Percentiles rank a stretch among this genome's conserved stretches.
Conservation (phyloP, 2,888 invertebrate species). For the Lepidochitona cinerea region DNA sequence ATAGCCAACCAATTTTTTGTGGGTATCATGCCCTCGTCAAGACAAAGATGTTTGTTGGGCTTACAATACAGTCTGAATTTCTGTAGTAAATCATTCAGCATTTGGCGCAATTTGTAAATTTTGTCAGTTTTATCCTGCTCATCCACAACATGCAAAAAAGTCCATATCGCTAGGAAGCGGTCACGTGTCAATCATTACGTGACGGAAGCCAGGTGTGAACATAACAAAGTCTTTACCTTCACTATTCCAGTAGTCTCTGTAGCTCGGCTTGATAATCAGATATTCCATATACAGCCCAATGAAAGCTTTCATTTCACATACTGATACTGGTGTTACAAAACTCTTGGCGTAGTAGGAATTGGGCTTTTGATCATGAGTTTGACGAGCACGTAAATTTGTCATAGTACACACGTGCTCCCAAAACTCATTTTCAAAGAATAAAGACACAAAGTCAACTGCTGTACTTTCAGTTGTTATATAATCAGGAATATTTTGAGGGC, state of each 20-base stretch:
- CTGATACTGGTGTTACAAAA: neutral
- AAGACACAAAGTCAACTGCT: neutral
- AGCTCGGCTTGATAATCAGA: constrained; percentile 16
- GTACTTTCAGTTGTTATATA: constrained; percentile 2
- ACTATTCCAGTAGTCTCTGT: constrained; percentile 21
- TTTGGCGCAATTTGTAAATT: constrained; percentile 28
- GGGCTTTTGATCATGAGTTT: constrained; percentile 7
- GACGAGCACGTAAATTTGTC: constrained; percentile 12
- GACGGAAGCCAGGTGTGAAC: constrained; percentile 22
- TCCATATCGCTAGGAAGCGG: constrained; percentile 27
- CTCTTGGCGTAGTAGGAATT: constrained; percentile 14
- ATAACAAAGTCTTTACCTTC: constrained; percentile 12
- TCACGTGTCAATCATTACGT: constrained; percentile 18
- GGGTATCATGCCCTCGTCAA: constrained; percentile 31
- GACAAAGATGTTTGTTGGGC: constrained; percentile 14
- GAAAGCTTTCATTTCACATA: constrained; percentile 27
- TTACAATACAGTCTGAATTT: constrained; percentile 19
- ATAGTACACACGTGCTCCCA: constrained; percentile 3
- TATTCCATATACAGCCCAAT: constrained; percentile 27
- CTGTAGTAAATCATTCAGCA: constrained; percentile 7
- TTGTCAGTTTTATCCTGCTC: constrained; percentile 27
- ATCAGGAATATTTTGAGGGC: constrained; percentile 1
- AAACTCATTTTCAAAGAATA: constrained; percentile 1
- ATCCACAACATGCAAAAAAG: constrained; percentile 28
- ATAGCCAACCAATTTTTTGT: constrained; percentile 22